Conservation (phyloP, 1,140 invertebrate species). For the Cryptotermes secundus region DNA sequence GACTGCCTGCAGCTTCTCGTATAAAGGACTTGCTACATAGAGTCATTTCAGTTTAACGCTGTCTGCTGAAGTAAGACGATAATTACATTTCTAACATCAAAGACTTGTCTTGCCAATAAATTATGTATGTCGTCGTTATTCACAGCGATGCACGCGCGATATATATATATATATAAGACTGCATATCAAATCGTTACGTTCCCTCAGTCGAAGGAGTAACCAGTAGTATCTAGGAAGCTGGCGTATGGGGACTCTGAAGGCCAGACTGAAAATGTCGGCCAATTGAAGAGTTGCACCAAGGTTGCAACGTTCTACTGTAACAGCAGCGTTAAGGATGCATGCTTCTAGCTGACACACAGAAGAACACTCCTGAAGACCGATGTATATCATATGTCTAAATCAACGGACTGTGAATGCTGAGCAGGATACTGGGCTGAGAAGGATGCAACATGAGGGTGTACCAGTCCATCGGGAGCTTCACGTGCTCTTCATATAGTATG, state of each 20-base stretch:
- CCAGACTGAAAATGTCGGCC: not conserved
- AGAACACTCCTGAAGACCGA: no score
- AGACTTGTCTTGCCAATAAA: not conserved
- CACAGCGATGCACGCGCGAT: not conserved
- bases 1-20: no score
- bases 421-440: no score
- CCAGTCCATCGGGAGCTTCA: no score
- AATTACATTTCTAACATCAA: not conserved
- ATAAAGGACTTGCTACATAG: no score
- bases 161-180: not conserved
- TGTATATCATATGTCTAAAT: no score
- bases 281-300: conserved; percentile 2
- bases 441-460: no score
- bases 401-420: no score
- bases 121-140: not conserved
- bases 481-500: no score
- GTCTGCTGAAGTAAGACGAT: not conserved
- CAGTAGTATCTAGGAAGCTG: not conserved
- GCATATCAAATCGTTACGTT: not conserved
- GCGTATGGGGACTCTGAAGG: not conserved
- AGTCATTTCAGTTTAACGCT: not conserved
- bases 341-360: not conserved
- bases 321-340: not conserved
- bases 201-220: not conserved
- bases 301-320: not conserved